Evolutionary conservation across 2,888 invertebrate species (phyloP), one percentile per base, ranked within the genome.

Genomic region (Notodonta ziczac): DNA sequence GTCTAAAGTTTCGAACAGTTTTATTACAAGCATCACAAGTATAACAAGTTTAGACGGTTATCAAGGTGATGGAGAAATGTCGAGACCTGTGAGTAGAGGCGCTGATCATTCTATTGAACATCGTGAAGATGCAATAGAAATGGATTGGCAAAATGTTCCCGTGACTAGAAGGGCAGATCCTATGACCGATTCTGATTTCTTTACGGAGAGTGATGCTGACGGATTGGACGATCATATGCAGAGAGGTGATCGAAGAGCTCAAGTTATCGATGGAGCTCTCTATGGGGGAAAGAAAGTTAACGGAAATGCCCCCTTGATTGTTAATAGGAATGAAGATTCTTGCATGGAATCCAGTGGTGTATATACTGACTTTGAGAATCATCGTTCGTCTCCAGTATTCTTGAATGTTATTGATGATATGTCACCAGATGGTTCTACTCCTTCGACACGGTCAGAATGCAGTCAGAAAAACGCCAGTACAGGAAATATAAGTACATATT

Each of bases 41-140:
- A 97, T 97, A 66, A 97, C 97, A 40, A 98, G 98, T 87, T 94
- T 98, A 72, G 98, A 98, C 87, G 98, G 98, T 52, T 98, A 98
- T 89, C 98, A 98, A 90, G 98, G 98, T 10, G 97, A 97, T 88
- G 97, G 97, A 6, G 97, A 97, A 91, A 97, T 97, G 95, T 97
- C 97, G 35, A 94, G 97, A 65, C 97, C 97, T 0, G 97, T 97
- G 0, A 97, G 97, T 76, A 95, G 97, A 68, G 96, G 96, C 56
- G 96, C 96, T 46, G 97, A 97, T 83, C 96, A 96, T 81, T 96
- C 97, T 5, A 94, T 94, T 73, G 95, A 91, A 13, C 90, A 94
- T 60, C 83, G 94, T 69, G 93, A 91, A 73, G 93, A 94, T 74
- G 93, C 87, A 24, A 87, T 94, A 64, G 94, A 94, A 83, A 93